These are phyloP conservation scores for Pseudopipra pipra DNA, from an alignment of 2,113 vertebrate species.

Conservation along the genomic window DNA sequence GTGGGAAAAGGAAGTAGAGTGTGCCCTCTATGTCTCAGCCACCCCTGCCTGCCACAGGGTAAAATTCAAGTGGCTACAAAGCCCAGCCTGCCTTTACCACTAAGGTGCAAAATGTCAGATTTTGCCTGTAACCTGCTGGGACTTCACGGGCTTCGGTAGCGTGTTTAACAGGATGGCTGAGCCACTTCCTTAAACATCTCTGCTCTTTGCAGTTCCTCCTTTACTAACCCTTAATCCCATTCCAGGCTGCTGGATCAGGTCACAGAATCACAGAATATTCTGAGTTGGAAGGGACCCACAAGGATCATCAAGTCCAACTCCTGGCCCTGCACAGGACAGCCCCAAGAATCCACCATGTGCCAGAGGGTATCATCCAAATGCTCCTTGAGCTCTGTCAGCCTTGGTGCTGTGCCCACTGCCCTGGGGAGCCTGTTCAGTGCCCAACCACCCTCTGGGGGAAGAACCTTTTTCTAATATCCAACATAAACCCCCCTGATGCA, in stretches of 20 bases:
- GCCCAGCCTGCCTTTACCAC: not conserved
- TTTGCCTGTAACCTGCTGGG: not conserved
- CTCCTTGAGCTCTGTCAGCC: not conserved
- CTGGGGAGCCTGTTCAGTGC: not conserved
- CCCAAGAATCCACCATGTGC: not conserved
- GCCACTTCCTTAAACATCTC: not conserved
- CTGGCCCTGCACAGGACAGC: not conserved
- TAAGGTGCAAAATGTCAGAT: not conserved
- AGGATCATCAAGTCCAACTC: not conserved
- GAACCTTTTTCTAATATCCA: not conserved
- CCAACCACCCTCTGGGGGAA: not conserved
- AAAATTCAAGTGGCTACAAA: not conserved
- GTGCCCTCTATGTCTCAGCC: slow-evolving; percentile 38
- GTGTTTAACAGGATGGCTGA: not conserved
- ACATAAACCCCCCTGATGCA: not conserved
- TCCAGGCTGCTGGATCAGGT: not conserved
- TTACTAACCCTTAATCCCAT: not conserved
- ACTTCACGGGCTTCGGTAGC: not conserved
- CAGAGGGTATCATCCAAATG: not conserved
- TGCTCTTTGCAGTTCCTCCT: not conserved
- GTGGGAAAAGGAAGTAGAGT: not conserved
- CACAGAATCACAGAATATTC: not conserved
- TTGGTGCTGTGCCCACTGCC: not conserved
- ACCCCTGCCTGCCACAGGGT: not conserved
- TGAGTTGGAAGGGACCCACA: not conserved